Percentiles rank a stretch among this genome's conserved stretches.
Conservation (phyloP, 1,140 invertebrate species). For the Scaptomyza montana region DNA sequence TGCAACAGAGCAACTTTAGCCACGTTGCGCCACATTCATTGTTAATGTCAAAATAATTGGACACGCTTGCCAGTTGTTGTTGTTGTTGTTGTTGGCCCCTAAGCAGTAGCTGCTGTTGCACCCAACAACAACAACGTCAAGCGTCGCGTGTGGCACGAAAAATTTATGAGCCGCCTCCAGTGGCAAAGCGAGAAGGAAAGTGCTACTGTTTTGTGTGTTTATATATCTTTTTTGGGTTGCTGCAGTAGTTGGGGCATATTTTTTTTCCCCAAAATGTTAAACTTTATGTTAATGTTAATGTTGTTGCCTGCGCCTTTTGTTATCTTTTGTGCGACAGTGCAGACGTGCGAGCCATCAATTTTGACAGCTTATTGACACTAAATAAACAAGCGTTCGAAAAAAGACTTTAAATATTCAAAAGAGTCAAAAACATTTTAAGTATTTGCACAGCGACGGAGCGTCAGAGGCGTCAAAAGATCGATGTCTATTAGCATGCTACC, state of each 20-base stretch:
- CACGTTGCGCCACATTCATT: constrained; percentile 74
- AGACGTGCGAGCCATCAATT: constrained; percentile 68
- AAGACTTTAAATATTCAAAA: neutral
- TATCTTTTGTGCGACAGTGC: constrained; percentile 39
- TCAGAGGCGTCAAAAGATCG: constrained; percentile 56
- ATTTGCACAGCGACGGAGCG: constrained; percentile 6
- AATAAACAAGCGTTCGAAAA: constrained; percentile 32
- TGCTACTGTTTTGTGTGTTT: constrained; percentile 38
- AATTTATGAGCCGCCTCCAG: constrained; percentile 68
- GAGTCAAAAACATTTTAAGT: constrained; percentile 35
- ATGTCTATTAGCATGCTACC: constrained; percentile 65
- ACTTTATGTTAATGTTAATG: constrained; percentile 54
- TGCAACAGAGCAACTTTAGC: constrained; percentile 25
- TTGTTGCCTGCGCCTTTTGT: constrained; percentile 40
- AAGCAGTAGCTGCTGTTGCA: constrained; percentile 27
- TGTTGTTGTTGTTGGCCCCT: constrained; percentile 31
- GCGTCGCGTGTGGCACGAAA: constrained; percentile 77
- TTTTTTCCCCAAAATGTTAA: constrained; percentile 36
- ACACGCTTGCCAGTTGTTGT: constrained; percentile 64
- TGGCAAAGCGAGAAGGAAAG: constrained; percentile 43
- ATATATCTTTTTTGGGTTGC: neutral
- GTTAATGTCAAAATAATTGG: constrained; percentile 83
- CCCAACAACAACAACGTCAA: constrained; percentile 15
- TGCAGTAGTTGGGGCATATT: neutral
- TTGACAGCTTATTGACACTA: constrained; percentile 78